Conservation (phyloP, 2,113 vertebrate genomes). For the Antidorcas marsupialis region DNA sequence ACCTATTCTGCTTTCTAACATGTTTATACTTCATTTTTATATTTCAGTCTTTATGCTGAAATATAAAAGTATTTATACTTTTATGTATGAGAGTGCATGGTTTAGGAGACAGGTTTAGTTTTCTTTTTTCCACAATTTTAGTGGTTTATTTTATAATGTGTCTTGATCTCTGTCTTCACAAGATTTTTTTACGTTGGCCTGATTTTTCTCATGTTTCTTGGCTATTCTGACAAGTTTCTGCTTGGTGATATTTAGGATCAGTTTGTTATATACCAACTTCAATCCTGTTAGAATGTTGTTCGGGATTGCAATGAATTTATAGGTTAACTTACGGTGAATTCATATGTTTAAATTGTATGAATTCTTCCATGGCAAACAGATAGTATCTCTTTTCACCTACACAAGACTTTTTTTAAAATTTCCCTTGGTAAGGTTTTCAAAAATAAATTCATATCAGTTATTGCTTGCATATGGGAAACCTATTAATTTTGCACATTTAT, state of each 20-base stretch:
- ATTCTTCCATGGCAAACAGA: not conserved
- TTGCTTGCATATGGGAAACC: not conserved
- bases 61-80: not conserved
- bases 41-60: not conserved
- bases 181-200: not conserved
- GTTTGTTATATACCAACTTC: not conserved
- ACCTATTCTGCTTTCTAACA: not conserved
- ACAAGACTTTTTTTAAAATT: not conserved
- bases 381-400: not conserved
- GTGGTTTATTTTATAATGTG: not conserved
- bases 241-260: not conserved
- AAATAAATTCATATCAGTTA: not conserved
- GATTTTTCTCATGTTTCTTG: not conserved
- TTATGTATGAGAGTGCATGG: not conserved
- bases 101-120: not conserved
- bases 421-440: not conserved
- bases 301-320: not conserved
- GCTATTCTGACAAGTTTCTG: not conserved
- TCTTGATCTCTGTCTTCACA: not conserved
- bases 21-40: not conserved
- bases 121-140: not conserved
- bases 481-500: not conserved
- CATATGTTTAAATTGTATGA: not conserved
- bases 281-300: not conserved
- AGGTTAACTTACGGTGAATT: not conserved